Evolutionary conservation across 2,797 vertebrate genomes (phyloP).

Genomic region (Spatula clypeata): DNA sequence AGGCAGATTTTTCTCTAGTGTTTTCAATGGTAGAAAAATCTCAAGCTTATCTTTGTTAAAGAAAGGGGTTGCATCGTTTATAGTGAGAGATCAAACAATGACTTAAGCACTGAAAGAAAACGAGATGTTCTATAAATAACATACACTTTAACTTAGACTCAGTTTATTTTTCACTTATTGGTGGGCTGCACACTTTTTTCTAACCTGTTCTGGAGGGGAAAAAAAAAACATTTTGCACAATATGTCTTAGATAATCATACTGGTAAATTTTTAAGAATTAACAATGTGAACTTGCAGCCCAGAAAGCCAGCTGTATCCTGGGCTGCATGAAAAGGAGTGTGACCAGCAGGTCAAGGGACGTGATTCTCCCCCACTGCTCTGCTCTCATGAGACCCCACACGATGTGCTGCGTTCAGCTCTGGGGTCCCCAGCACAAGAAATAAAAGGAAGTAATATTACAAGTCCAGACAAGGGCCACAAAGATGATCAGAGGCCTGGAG

Average conservation of each 20-base stretch:
- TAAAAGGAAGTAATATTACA: too few relatives aligned
- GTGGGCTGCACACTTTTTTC: neutral
- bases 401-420: too few relatives aligned
- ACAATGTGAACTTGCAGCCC: too few relatives aligned
- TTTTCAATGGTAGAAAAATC: neutral
- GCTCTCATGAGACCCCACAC: too few relatives aligned
- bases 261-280: neutral
- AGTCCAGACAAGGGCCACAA: neutral
- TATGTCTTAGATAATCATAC: neutral
- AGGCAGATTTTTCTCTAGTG: neutral
- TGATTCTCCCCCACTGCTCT: too few relatives aligned
- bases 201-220: neutral
- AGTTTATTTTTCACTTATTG: neutral
- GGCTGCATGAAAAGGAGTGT: too few relatives aligned
- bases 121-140: neutral
- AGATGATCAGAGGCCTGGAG: neutral
- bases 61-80: neutral
- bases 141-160: neutral
- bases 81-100: neutral
- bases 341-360: neutral
- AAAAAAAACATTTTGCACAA: neutral
- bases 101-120: neutral
- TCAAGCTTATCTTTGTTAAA: neutral
- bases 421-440: too few relatives aligned
- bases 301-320: too few relatives aligned